These are phyloP conservation scores for Catajapyx aquilonaris DNA, from an alignment of 1,140 invertebrate genomes.

Conservation along the genomic window DNA sequence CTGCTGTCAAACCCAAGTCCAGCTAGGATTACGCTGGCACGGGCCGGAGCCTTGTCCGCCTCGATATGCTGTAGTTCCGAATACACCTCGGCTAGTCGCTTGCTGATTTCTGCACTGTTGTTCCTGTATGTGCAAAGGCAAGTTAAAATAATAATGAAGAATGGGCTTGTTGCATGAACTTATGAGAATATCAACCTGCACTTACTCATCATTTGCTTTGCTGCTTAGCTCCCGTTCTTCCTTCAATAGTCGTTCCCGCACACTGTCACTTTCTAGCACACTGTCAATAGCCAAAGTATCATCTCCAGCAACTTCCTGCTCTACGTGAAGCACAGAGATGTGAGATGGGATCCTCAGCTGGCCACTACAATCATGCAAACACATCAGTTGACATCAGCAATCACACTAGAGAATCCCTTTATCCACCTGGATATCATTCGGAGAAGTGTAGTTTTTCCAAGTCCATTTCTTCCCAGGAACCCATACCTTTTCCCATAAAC, in stretches of 20 bases:
- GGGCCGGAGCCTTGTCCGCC: constrained; percentile 85
- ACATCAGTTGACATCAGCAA: constrained; percentile 1
- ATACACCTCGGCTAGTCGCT: constrained; percentile 63
- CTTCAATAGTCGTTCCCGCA: constrained; percentile 54
- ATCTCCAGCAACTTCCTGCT: constrained; percentile 93
- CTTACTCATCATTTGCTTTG: constrained; percentile 16
- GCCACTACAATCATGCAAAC: constrained; percentile 26
- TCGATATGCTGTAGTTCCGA: constrained; percentile 77
- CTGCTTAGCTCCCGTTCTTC: constrained; percentile 44
- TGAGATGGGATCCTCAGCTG: constrained; percentile 85
- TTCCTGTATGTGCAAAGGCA: constrained; percentile 23
- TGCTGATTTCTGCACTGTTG: constrained; percentile 35
- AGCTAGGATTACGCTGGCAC: constrained; percentile 71
- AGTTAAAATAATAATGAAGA: too few species aligned
- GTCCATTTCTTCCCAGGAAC: constrained; percentile 84
- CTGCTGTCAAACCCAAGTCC: constrained; percentile 83
- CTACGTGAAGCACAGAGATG: constrained; percentile 84
- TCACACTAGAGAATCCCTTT: too few species aligned
- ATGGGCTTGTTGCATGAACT: too few species aligned
- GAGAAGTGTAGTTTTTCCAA: constrained; percentile 90
- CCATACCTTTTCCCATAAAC: constrained; percentile 81
- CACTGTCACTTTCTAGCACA: constrained; percentile 80
- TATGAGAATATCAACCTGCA: too few species aligned
- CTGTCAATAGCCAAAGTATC: constrained; percentile 81
- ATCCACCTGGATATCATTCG: constrained; percentile 72